Conservation (phyloP, 2,113 vertebrate genomes). For the Ctenomys sociabilis region DNA sequence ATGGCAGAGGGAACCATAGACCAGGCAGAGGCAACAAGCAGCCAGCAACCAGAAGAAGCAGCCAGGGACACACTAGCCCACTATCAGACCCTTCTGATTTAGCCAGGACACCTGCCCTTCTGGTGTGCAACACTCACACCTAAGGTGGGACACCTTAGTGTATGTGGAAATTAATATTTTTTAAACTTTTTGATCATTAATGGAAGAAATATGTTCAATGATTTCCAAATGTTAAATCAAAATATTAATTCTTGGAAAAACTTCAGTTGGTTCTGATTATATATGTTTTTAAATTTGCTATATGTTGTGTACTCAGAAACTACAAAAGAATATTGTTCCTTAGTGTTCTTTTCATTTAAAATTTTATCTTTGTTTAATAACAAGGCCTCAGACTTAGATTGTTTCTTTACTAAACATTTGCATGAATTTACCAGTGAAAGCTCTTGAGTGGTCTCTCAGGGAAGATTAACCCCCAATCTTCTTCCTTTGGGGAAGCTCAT, state of each 20-base stretch:
- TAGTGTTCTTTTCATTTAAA: background rate
- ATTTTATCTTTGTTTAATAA: background rate
- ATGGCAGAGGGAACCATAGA: background rate
- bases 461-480: background rate
- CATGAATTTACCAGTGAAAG: background rate
- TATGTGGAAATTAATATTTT: background rate
- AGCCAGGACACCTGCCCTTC: background rate
- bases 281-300: background rate
- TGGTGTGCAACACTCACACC: background rate
- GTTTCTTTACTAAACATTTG: background rate
- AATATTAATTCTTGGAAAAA: background rate
- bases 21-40: background rate
- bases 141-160: background rate
- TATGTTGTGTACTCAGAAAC: background rate
- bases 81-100: background rate
- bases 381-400: background rate
- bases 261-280: background rate
- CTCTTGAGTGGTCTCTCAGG: background rate
- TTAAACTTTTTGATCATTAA: background rate
- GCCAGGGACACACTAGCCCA: background rate
- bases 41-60: background rate
- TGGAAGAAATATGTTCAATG: background rate
- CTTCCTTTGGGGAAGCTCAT: background rate
- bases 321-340: background rate
- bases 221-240: background rate